Evolutionary conservation across 1,140 invertebrate genomes (phyloP).

Genomic region (Trachelipus rathkii): DNA sequence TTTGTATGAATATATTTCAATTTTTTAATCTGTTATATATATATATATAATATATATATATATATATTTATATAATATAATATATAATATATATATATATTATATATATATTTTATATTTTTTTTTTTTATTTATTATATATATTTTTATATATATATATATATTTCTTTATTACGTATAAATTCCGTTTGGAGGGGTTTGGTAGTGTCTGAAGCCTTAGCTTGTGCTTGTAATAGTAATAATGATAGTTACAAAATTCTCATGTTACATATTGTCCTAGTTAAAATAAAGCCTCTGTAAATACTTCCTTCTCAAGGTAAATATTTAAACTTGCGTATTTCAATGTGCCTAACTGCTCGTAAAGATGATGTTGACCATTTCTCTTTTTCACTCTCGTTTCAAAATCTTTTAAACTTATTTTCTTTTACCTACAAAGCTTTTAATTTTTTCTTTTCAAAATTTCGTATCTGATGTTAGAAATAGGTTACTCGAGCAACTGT

Average conservation of each 20-base stretch:
- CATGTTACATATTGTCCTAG: neutral
- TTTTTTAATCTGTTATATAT: neutral
- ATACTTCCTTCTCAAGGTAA: neutral
- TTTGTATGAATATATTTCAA: neutral
- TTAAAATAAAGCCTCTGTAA: neutral
- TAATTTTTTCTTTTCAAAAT: too few species aligned
- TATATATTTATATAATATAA: neutral
- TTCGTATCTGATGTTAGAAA: too few species aligned
- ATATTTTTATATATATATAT: neutral
- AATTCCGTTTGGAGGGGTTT: neutral
- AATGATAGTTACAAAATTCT: neutral
- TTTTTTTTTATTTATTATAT: neutral
- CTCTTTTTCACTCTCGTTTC: neutral
- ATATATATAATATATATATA: neutral
- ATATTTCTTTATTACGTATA: neutral
- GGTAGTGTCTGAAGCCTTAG: neutral
- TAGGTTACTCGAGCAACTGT: too few species aligned
- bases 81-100: neutral
- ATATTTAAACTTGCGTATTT: slow-evolving; percentile 1
- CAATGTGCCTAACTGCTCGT: neutral
- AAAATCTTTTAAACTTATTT: neutral
- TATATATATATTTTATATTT: neutral
- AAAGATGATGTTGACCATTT: neutral
- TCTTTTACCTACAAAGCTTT: neutral
- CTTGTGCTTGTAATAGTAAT: neutral